Conservation (phyloP, 2,888 invertebrate genomes). For the Drosophila bunnanda region DNA sequence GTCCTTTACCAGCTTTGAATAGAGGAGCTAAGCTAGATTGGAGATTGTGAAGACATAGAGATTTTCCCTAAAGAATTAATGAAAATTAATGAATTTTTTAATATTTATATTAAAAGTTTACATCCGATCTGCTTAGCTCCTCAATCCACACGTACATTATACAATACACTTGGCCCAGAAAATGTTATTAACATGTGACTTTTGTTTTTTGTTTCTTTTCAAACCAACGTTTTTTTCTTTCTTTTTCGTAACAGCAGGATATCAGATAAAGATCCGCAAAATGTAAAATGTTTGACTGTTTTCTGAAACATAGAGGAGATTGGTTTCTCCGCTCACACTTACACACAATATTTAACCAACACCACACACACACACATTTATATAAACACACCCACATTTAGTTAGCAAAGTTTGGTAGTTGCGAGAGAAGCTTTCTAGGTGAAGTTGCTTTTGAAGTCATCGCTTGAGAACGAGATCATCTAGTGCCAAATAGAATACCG, state of each 20-base stretch:
- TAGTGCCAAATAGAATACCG: constrained; percentile 26
- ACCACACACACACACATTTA: constrained; percentile 27
- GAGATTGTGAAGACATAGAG: not conserved
- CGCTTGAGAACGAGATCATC: constrained; percentile 41
- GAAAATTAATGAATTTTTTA: too few relatives aligned
- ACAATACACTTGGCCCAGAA: constrained; percentile 40
- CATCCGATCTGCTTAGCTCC: constrained; percentile 26
- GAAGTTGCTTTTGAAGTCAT: constrained; percentile 41
- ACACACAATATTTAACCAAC: constrained; percentile 31
- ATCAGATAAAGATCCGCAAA: constrained; percentile 32
- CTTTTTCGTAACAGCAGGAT: constrained; percentile 43
- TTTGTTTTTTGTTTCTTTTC: constrained; percentile 39
- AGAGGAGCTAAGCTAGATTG: constrained; percentile 21
- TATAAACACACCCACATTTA: constrained; percentile 18
- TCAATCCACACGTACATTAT: constrained; percentile 17
- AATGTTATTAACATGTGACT: constrained; percentile 65
- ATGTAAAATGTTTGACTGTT: constrained; percentile 43
- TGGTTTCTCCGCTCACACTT: constrained; percentile 13
- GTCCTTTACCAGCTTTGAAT: constrained; percentile 27
- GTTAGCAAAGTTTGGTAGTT: constrained; percentile 31
- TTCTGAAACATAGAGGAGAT: constrained; percentile 29
- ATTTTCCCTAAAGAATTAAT: too few relatives aligned
- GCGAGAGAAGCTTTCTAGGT: constrained; percentile 40
- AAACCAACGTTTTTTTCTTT: constrained; percentile 22
- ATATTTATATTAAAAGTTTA: too few relatives aligned